phyloP scores from a whole-genome alignment of 2,797 vertebrate species.

The Etheostoma perlongum region DNA sequence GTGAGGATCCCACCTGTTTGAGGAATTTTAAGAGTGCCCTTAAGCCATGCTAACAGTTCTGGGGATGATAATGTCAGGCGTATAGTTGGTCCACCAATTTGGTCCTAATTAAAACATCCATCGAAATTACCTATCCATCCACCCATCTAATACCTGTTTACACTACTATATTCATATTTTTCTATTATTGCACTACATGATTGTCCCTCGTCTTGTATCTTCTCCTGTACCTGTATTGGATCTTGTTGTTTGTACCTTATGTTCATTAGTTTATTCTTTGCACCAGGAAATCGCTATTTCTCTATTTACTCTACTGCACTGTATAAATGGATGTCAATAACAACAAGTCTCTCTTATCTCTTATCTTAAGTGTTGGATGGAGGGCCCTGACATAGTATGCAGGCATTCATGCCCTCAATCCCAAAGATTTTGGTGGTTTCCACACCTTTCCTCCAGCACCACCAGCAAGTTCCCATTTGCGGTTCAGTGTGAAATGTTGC shows the following conservation, averaged over 20 bases:
- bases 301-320: too few species aligned
- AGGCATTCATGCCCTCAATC: not conserved
- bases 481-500: not conserved
- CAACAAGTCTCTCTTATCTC: too few species aligned
- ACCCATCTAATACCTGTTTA: too few species aligned
- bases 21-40: not conserved
- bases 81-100: not conserved
- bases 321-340: too few species aligned
- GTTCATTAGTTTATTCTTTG: too few species aligned
- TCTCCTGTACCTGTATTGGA: too few species aligned
- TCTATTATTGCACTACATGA: too few species aligned
- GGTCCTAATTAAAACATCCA: not conserved
- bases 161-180: too few species aligned
- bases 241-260: too few species aligned
- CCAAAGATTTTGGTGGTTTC: not conserved
- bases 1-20: not conserved
- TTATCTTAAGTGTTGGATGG: not conserved
- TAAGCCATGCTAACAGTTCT: not conserved
- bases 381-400: not conserved
- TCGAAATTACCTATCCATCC: too few species aligned
- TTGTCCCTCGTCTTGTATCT: too few species aligned
- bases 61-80: not conserved
- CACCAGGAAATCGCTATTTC: too few species aligned
- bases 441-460: not conserved
- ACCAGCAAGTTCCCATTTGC: not conserved